phyloP scores from a whole-genome alignment of 2,113 vertebrate genomes.

The Halichoeres trimaculatus region DNA sequence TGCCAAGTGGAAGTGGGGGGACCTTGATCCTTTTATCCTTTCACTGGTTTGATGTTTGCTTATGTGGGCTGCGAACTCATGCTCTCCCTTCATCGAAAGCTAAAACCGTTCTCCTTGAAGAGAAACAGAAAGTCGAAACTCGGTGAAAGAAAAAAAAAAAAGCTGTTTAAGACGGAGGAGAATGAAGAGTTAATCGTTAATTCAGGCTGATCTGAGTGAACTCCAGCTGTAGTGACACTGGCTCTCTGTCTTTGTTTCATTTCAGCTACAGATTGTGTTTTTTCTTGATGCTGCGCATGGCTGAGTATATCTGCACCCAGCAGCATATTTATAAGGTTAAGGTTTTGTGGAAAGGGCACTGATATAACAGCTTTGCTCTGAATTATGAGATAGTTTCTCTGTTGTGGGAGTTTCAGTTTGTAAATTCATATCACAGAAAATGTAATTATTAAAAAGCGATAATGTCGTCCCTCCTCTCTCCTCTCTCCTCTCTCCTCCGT shows the following conservation, averaged over 20 bases:
- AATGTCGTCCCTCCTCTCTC: too few relatives aligned
- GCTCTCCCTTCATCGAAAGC: not conserved
- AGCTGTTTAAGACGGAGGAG: not conserved
- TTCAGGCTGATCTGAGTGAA: not conserved
- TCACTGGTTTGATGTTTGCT: not conserved
- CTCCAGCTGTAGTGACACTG: not conserved
- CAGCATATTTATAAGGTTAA: not conserved
- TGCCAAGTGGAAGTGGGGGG: conserved; percentile 18
- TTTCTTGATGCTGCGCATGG: not conserved
- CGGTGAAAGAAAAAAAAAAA: not conserved
- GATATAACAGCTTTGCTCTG: not conserved
- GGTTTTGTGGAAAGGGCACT: not conserved
- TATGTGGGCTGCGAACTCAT: not conserved
- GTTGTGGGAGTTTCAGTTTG: not conserved
- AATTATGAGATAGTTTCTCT: not conserved
- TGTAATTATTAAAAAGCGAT: too few relatives aligned
- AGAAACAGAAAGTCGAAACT: not conserved
- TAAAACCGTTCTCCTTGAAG: not conserved
- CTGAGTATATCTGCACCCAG: conserved; percentile 2
- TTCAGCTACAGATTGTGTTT: not conserved
- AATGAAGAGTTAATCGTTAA: not conserved
- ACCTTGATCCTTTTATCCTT: conserved; percentile 20
- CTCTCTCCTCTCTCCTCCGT: too few relatives aligned
- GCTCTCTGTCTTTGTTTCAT: not conserved
- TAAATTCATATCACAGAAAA: not conserved